phyloP scores from a whole-genome alignment of 2,113 vertebrate species.

The Poeciliopsis occidentalis region DNA sequence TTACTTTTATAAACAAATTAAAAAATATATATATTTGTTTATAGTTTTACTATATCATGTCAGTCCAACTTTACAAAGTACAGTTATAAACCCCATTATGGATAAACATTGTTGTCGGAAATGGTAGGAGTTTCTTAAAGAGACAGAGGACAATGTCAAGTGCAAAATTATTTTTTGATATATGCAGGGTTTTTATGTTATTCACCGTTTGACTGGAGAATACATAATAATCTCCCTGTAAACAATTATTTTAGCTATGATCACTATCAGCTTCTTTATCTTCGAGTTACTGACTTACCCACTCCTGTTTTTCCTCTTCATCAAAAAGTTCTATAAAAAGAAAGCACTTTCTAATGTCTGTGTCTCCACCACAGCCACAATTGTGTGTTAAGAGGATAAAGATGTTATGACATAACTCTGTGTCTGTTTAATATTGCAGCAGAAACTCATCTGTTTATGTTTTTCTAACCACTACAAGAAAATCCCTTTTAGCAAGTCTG shows the following conservation, averaged over 20 bases:
- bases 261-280: background rate
- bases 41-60: too few relatives aligned
- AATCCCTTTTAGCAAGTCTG: conserved; percentile 35
- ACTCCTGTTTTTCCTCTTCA: background rate
- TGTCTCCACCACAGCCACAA: conserved; percentile 3
- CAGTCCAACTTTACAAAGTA: too few relatives aligned
- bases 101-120: too few relatives aligned
- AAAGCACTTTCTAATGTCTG: background rate
- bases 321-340: conserved; percentile 10
- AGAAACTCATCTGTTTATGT: conserved; percentile 9
- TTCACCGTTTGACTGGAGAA: too few relatives aligned
- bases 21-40: too few relatives aligned
- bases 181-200: too few relatives aligned
- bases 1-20: too few relatives aligned
- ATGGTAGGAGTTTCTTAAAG: too few relatives aligned
- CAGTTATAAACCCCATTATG: too few relatives aligned
- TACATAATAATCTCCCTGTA: background rate
- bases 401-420: conserved; percentile 33
- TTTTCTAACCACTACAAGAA: conserved; percentile 27
- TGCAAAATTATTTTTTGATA: too few relatives aligned
- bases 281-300: too few relatives aligned
- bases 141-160: too few relatives aligned
- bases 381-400: conserved; percentile 43
- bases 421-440: conserved; percentile 17
- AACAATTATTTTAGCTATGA: background rate